Evolutionary conservation across 2,113 vertebrate genomes (phyloP).

Genomic region (Rhombomys opimus): DNA sequence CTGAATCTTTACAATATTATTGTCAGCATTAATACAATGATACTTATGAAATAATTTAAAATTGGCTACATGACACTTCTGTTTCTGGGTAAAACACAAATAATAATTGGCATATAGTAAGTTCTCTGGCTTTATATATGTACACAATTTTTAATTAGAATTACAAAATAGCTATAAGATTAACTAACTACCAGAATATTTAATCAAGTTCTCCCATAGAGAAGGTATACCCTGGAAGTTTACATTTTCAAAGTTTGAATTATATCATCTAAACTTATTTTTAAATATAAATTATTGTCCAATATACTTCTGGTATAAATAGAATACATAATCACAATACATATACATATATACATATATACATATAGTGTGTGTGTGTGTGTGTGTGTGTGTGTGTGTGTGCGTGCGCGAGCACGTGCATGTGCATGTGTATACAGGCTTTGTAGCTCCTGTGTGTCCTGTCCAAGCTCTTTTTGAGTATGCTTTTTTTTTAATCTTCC

Average conservation of each 20-base stretch:
- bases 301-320: constrained; percentile 34
- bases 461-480: constrained; percentile 52
- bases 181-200: not conserved
- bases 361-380: not conserved
- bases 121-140: not conserved
- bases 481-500: constrained; percentile 63
- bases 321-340: not conserved
- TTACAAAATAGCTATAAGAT: not conserved
- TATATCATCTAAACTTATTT: not conserved
- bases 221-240: not conserved
- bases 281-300: constrained; percentile 35
- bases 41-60: not conserved
- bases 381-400: not conserved
- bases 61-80: not conserved
- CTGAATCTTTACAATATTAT: no score
- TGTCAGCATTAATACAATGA: not conserved
- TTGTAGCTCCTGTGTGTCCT: not conserved
- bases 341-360: not conserved
- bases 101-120: not conserved
- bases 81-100: not conserved
- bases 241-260: constrained; percentile 51
- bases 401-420: no score
- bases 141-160: not conserved
- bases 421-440: not conserved
- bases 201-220: not conserved